These are phyloP conservation scores for Pitta sordida DNA, from an alignment of 2,113 vertebrate genomes.

Conservation along the genomic window DNA sequence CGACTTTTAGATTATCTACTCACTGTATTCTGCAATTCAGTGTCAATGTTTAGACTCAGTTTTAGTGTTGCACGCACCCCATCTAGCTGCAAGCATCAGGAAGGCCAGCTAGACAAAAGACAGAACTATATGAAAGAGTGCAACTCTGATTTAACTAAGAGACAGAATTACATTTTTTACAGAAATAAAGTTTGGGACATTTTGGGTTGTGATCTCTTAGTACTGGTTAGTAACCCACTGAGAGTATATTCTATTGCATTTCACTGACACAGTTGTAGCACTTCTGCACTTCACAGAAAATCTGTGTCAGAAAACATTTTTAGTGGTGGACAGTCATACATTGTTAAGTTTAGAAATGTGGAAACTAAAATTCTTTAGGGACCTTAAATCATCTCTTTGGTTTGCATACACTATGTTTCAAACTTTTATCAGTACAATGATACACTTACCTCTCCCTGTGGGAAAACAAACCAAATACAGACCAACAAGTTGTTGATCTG, in stretches of 20 bases:
- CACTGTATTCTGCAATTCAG: not conserved
- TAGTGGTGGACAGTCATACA: not conserved
- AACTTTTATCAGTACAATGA: not conserved
- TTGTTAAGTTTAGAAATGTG: not conserved
- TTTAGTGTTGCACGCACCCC: conserved; percentile 5
- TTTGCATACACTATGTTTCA: not conserved
- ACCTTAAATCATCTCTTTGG: not conserved
- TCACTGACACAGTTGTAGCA: not conserved
- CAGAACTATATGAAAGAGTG: not conserved
- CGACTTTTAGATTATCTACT: not conserved
- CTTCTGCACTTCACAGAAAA: not conserved
- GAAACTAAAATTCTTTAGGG: not conserved
- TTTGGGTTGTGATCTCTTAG: not conserved
- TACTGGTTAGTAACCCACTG: not conserved
- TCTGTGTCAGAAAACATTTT: not conserved
- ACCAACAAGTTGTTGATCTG: not conserved
- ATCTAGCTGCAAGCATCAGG: conserved; percentile 39
- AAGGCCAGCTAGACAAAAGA: not conserved
- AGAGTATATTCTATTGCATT: not conserved
- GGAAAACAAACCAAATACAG: not conserved
- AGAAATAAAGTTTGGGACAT: not conserved
- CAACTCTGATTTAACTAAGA: not conserved
- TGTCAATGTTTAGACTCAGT: not conserved
- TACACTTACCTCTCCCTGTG: not conserved
- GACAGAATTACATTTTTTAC: not conserved